Evolutionary conservation across 2,113 vertebrate genomes (phyloP).

Genomic region (Lycaon pictus): DNA sequence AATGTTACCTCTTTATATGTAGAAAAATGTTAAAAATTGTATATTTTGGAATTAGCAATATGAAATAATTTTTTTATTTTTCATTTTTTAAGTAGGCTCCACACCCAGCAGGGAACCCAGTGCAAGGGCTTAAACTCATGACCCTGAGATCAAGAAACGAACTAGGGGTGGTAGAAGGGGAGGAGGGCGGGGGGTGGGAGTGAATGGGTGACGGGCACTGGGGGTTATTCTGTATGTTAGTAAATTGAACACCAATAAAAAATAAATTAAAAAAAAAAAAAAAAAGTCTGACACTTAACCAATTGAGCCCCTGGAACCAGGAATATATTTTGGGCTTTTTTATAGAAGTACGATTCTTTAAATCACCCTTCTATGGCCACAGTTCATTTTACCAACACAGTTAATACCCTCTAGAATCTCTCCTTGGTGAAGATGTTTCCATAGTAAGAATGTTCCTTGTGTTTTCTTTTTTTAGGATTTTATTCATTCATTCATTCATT

Average conservation of each 20-base stretch:
- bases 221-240: too few relatives aligned
- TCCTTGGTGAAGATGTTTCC: neutral
- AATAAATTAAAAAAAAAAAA: too few relatives aligned
- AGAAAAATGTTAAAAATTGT: neutral
- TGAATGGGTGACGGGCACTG: too few relatives aligned
- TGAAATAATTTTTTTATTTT: neutral
- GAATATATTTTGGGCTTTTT: neutral
- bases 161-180: too few relatives aligned
- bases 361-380: neutral
- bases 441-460: neutral
- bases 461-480: neutral
- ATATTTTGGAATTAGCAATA: neutral
- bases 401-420: neutral
- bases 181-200: too few relatives aligned
- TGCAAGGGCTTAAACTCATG: neutral
- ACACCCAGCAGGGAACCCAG: neutral
- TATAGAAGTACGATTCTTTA: neutral
- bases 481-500: too few relatives aligned
- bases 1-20: neutral
- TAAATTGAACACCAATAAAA: too few relatives aligned
- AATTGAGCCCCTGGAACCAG: neutral
- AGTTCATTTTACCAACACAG: neutral
- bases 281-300: neutral
- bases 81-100: neutral
- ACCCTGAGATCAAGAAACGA: neutral